Evolutionary conservation across 2,797 vertebrate genomes (phyloP), one percentile per base, ranked within the genome.

Genomic region (Melopsittacus undulatus): DNA sequence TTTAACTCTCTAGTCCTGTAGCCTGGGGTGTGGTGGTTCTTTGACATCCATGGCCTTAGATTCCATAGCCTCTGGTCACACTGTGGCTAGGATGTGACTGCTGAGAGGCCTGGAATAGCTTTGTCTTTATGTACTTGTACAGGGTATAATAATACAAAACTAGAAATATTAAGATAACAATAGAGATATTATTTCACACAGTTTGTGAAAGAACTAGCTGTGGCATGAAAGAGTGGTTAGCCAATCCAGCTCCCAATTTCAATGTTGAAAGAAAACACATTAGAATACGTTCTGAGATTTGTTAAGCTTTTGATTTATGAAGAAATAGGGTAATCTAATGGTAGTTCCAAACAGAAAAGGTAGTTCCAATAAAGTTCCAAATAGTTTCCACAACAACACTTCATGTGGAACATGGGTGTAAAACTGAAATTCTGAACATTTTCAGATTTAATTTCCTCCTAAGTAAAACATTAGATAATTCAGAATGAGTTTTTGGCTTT

Each of bases 1-100:
- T 84, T 74, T 57, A 59, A 64, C 15, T n/a, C 23, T 32, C 29
- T 59, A 18, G 29, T 88, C 8, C 45, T 0, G 0, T 61, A 49
- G 63, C 16, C 61, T 80, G 10, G 5, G 29, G 4, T 40, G 16
- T 34, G 19, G 11, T 45, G 29, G 30, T 19, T 48, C 29, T 80
- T 64, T 34, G 42, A 51, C 45, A 51, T 4, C 22, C 14, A 1
- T 32, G 40, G 51, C 68, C 11, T 67, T 34, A 21, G 29, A 54
- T 64, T 20, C 49, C 30, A 20, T 36, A 43, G 30, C 46, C 17
- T 79, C 1, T 1, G 16, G 32, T 63, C 32, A 40, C 14, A 4
- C 7, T n/a, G 34, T 26, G 32, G 15, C 24, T 26, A 38, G 38
- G 49, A 27, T 0, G 0, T 64, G 49, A 29, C 34, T 46, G 4